Base-by-base conservation (phyloP, 2,797 vertebrate species). In the Alosa sapidissima region DNA sequence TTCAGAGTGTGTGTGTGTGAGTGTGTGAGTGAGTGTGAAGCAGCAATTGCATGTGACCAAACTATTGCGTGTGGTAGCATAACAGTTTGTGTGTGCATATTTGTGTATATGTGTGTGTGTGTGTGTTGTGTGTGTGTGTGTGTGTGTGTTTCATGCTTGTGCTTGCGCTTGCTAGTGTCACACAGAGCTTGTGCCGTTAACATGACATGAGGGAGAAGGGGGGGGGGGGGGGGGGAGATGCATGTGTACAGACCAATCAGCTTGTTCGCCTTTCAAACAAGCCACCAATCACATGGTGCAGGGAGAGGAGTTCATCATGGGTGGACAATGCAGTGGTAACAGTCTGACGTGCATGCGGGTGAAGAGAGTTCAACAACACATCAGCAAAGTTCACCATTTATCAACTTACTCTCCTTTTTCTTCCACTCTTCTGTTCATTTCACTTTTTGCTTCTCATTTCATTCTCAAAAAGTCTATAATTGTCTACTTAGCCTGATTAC, bases 331-430 rank as follows among this genome's bases (percentile, higher is more conserved):
- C 47, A 81, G 51, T 47, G 75, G 45, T 5, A 81, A 81, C 75
- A 41, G 19, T 81, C 81, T 81, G 81, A 81, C 2, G 81, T 78
- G 72, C 72, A 78, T 78, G 41, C 41, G 41, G 72, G 72, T 45
- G 21, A 78, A 78, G 45, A 81, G 48, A 81, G 48, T 81, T 54
- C 51, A 36, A 54, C 72, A 78, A 47, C 45, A 78, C 72, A 78
- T 51, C n/a, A 49, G 81, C 28, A 33, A 1, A 49, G 4, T 81
- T 54, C n/a, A 54, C 81, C 36, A 78, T 78, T 72, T 55, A 72
- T 72, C 33, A 72, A 33, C 33, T 16, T 41, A 13, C 11, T 72
- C 3, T 1, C 36, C 33, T 36, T 68, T 13, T 33, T 13, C 33
- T 14, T 72, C 4, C 68, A 72, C 72, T 78, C 21, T 78, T 45